phyloP scores from a whole-genome alignment of 2,888 invertebrate genomes.

The Ceramica pisi region DNA sequence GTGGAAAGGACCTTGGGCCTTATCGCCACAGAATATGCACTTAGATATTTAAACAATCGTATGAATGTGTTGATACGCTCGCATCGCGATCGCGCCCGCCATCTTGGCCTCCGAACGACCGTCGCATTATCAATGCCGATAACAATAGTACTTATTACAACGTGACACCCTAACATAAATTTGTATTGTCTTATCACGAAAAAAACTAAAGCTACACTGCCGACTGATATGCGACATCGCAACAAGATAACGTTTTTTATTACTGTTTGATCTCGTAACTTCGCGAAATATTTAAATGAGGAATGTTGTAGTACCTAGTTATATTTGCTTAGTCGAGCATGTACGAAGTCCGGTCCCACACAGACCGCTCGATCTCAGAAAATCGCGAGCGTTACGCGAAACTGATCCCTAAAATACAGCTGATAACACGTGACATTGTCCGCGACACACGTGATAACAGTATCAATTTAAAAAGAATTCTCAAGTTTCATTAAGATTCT shows the following conservation, averaged over 20 bases:
- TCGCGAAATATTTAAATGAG: constrained; percentile 58
- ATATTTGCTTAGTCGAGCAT: constrained; percentile 43
- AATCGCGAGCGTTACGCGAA: constrained; percentile 48
- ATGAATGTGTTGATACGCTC: constrained; percentile 75
- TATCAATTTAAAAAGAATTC: constrained; percentile 41
- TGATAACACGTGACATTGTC: constrained; percentile 55
- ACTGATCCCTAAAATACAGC: constrained; percentile 53
- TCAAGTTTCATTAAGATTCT: constrained; percentile 42
- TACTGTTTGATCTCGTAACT: constrained; percentile 76
- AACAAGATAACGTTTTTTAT: constrained; percentile 82
- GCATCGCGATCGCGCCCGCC: constrained; percentile 72
- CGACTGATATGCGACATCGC: constrained; percentile 79
- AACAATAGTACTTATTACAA: constrained; percentile 85
- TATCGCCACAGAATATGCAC: constrained; percentile 82
- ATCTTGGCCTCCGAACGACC: constrained; percentile 83
- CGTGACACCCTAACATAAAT: constrained; percentile 89
- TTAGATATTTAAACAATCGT: constrained; percentile 80
- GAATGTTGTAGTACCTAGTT: constrained; percentile 47
- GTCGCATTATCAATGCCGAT: constrained; percentile 87
- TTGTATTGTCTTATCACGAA: constrained; percentile 88
- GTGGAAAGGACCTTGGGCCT: constrained; percentile 81
- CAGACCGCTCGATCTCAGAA: constrained; percentile 6
- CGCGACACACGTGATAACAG: constrained; percentile 41
- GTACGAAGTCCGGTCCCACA: constrained; percentile 32
- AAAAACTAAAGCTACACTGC: constrained; percentile 77